Base-by-base conservation (phyloP, 2,797 vertebrate species). In the Trematocara caparti region DNA sequence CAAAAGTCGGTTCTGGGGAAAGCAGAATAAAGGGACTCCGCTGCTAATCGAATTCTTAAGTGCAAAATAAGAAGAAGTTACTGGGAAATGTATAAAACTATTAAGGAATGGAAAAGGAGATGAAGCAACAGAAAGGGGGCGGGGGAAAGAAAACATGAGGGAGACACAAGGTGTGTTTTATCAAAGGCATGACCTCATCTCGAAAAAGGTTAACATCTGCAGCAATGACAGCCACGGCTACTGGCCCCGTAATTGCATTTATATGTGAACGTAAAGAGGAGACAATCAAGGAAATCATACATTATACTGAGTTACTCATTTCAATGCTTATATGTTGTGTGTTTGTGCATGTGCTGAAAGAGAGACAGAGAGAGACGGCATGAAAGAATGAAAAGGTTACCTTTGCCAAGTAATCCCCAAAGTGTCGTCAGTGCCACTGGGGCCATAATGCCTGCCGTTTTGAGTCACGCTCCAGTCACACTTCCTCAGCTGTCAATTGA, bases 381-480 rank as follows among this genome's bases (percentile, higher is more conserved):
- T 96, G 97, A 99, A 98, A 99, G 98, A 98, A 98, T 97, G 97
- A 98, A 99, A 98, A 98, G 96, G 96, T 99, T 99, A 99, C 98
- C 98, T 99, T 99, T 99, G 98, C 98, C 98, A 99, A 98, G 98
- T 97, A 98, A 99, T 99, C 98, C 98, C 98, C 98, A 99, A 98
- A 97, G 98, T 97, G 97, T 99, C 98, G 97, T 99, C 98, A 97
- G 96, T 97, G 97, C 97, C 96, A 98, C 97, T 98, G 98, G 98
- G 97, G 97, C 98, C 99, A 98, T 99, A 99, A 98, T 99, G 98
- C 97, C 98, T 99, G 98, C 98, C 97, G 98, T 99, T 99, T 98
- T 99, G 98, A 98, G 98, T 99, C 98, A 99, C 97, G 98, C 98
- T 99, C 98, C 98, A 99, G 98, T 99, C 98, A 99, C 98, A 99